Base-by-base conservation (phyloP, 2,113 vertebrate genomes). In the Misgurnus anguillicaudatus region DNA sequence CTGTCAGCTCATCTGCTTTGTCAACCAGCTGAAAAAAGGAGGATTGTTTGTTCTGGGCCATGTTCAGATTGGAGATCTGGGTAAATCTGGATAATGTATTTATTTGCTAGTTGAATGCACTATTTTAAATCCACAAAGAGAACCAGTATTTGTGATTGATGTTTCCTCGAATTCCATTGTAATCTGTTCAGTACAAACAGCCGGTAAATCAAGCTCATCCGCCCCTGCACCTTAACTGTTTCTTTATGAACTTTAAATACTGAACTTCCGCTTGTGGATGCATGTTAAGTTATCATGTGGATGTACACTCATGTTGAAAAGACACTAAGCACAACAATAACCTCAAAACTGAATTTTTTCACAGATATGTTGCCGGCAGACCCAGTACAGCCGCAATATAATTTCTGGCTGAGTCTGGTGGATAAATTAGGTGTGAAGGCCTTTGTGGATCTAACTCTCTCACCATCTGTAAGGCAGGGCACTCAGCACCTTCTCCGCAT, bases 351-450 rank as follows among this genome's bases (percentile, higher is more conserved):
- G 57, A 17, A 39, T 13, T 14, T 75, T 66, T 10, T 45, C 39
- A 4, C n/a, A 96, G 95, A 95, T 70, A 51, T 86, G 0, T 64
- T 95, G 21, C 94, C 95, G 0, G 91, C 94, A 0, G 95, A 97
- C 85, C 95, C 95, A 0, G 89, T 97, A 17, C 94, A 96, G 91
- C 93, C 93, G 0, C 95, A 96, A 87, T 96, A 95, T 9, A 95
- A 94, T 84, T 96, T 94, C 31, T 96, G 95, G 95, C 83, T 96
- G 80, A 95, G 94, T 83, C 90, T 96, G 11, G 94, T 96, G 45
- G 95, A 96, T 89, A 94, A 94, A 79, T 89, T 96, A 11, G 94
- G 91, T 11, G 95, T 97, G 45, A 97, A 97, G 88, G 95, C 95
- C 67, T 97, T 97, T 9, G 95, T 97, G 41, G 95, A 96, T 80